A percentile compares a stretch with the other conserved stretches of the same genome.
These are phyloP conservation scores for Teleopsis dalmanni DNA, from an alignment of 1,140 invertebrate genomes.

Conservation along the genomic window DNA sequence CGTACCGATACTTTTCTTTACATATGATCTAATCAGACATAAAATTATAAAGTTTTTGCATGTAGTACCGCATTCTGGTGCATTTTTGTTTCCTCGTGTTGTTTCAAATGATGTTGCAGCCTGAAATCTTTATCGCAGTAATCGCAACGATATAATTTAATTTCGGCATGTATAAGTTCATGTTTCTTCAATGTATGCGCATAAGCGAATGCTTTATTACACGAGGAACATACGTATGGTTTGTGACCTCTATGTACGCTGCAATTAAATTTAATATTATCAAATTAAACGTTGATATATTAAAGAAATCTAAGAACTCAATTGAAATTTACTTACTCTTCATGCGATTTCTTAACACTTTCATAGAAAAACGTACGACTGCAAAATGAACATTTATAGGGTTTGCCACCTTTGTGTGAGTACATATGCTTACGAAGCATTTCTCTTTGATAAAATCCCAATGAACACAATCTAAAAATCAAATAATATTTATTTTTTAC, in stretches of 20 bases:
- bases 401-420: conserved; percentile 36
- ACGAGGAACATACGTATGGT: conserved; percentile 36
- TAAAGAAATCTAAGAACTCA: neutral
- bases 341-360: conserved; percentile 35
- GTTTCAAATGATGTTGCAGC: conserved; percentile 38
- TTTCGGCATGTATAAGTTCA: conserved; percentile 35
- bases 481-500: neutral
- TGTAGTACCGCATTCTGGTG: conserved; percentile 35
- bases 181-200: conserved; percentile 36
- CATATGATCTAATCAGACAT: neutral
- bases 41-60: conserved; percentile 14
- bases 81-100: conserved; percentile 34
- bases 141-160: conserved; percentile 34
- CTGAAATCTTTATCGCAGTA: conserved; percentile 40
- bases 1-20: neutral
- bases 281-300: neutral
- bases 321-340: conserved; percentile 22
- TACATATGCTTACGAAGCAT: conserved; percentile 39
- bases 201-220: conserved; percentile 37
- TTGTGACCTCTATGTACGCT: conserved; percentile 38
- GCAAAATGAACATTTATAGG: conserved; percentile 35
- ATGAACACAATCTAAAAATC: conserved; percentile 26
- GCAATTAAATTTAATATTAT: neutral
- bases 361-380: conserved; percentile 39
- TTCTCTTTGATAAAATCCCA: conserved; percentile 33